Evolutionary conservation across 1,140 invertebrate species (phyloP).

Genomic region (Pteromalus puparum): DNA sequence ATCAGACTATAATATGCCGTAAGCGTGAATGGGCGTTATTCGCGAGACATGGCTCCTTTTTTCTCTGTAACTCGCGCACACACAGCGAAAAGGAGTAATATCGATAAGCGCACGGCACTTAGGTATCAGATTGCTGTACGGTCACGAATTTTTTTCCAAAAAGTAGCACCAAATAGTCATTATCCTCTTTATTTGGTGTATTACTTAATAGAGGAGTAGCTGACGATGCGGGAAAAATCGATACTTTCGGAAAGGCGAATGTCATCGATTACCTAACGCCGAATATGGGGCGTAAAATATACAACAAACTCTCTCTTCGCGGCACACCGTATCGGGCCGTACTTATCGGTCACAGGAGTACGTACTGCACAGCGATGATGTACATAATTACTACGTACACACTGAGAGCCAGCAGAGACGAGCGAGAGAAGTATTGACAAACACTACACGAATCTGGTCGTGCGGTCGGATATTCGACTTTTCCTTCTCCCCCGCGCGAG

Average conservation of each 20-base stretch:
- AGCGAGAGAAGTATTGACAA: background rate
- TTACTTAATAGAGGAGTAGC: background rate
- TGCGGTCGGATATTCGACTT: background rate
- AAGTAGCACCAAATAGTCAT: background rate
- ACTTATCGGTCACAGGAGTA: background rate
- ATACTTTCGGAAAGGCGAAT: background rate
- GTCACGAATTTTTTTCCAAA: background rate
- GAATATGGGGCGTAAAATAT: background rate
- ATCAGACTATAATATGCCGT: no score
- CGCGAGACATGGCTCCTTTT: background rate
- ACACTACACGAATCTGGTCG: background rate
- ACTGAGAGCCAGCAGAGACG: background rate
- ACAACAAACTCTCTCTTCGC: background rate
- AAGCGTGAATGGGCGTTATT: slow-evolving; percentile 17
- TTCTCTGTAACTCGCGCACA: background rate
- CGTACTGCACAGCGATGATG: background rate
- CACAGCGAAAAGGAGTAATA: background rate
- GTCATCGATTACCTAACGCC: background rate
- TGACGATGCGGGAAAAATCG: background rate
- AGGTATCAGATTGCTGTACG: background rate
- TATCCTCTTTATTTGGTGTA: background rate
- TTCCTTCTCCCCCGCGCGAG: background rate
- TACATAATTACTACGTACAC: background rate
- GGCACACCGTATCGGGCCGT: background rate
- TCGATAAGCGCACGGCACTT: background rate